Evolutionary conservation across 2,113 vertebrate genomes (phyloP), one percentile per base, ranked within the genome.

Genomic region (Irena cyanogastra): DNA sequence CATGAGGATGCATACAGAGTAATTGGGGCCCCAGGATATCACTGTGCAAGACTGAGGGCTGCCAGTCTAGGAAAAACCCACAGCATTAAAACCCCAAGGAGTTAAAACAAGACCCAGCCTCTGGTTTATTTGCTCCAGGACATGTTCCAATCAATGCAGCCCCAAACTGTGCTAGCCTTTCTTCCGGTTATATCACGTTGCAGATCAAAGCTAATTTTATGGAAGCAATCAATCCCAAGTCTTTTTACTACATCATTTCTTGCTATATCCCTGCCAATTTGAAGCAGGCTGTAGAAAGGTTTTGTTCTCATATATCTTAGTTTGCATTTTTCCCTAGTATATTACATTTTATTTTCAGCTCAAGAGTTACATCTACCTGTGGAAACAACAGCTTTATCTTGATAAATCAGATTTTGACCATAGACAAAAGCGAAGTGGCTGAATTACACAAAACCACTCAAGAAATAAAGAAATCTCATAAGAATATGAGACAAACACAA

Each of bases 171-270:
- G 68, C 87, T 39, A 39, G 49, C 24, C 9, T 92, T 85, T 90
- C 49, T 93, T 90, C 74, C 37, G 60, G 16, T 71, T 87, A 64
- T 26, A 82, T 42, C 70, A 68, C 37, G 3, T 44, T 87, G 68
- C 54, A 94, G 52, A 91, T 93, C 81, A 94, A 84, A 82, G 78
- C 28, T 72, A 87, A 85, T 91, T 90, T 87, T 75, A 87, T 85
- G 33, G 87, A 87, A 88, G 52, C n/a, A 88, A 53, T 86, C 66
- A 69, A 77, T 83, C 50, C 23, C 39, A 28, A 69, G n/a, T 35
- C 76, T 87, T 91, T 87, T 83, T 89, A 82, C 53, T 60, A 24
- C 33, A 70, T 61, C n/a, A 42, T 94, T 89, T 93, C 56, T 87
- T 89, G 44, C 37, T 57, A 59, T 44, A 60, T 21, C 47, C 22